A percentile compares a stretch with the other conserved stretches of the same genome.
These are phyloP conservation scores for Stegostoma tigrinum DNA, from an alignment of 2,113 vertebrate species.

Conservation along the genomic window DNA sequence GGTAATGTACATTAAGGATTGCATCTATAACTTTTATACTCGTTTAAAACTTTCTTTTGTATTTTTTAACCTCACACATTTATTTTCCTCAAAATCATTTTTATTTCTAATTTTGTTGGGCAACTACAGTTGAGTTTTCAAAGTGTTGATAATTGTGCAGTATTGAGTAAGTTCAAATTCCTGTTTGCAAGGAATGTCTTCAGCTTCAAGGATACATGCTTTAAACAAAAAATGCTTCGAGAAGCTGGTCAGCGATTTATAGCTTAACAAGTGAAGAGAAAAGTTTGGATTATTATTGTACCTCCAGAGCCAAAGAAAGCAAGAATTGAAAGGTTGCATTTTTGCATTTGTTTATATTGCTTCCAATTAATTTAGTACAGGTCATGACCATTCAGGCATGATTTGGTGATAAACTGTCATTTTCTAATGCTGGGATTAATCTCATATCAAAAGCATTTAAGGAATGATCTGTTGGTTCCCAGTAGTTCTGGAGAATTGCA, in stretches of 20 bases:
- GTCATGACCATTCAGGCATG: background rate
- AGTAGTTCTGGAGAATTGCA: background rate
- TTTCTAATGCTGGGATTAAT: background rate
- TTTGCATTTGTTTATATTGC: background rate
- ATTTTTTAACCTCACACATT: background rate
- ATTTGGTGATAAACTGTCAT: background rate
- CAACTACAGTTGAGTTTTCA: background rate
- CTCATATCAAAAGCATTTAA: background rate
- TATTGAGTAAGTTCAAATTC: background rate
- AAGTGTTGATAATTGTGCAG: background rate
- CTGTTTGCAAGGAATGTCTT: background rate
- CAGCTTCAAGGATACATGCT: background rate
- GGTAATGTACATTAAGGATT: background rate
- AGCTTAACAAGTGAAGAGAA: too few species aligned
- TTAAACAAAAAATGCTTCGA: background rate
- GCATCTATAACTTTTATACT: background rate
- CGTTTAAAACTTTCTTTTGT: background rate
- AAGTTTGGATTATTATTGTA: background rate
- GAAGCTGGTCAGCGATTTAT: background rate
- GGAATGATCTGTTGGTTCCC: constrained; percentile 1
- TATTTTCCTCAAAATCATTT: background rate
- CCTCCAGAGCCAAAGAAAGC: background rate
- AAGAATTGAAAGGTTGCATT: background rate
- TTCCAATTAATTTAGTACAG: background rate
- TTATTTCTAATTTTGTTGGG: background rate